Evolutionary conservation across 2,113 vertebrate species (phyloP), one percentile per base, ranked within the genome.

Genomic region (Leiothrix lutea): DNA sequence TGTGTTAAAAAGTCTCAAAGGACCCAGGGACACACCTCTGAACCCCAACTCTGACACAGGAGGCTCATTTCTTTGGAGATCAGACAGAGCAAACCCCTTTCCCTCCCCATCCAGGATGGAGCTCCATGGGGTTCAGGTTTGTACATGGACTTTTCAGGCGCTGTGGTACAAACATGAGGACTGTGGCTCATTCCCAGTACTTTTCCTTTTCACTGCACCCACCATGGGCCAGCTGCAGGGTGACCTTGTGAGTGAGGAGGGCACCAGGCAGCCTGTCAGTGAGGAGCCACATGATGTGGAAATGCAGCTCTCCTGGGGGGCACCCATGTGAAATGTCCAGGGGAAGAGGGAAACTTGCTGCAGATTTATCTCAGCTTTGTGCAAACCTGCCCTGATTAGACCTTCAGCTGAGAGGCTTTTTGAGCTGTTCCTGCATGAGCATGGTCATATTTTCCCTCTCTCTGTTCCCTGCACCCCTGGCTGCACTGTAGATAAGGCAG

Each of bases 241-340:
- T 96, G 95, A 96, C 93, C 94, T 95, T 82, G 71, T 4, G 7
- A 44, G 47, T 0, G 0, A 90, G 36, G 54, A 77, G 82, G 80
- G 28, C 88, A 78, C 24, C 82, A 47, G 8, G 9, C 5, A 40
- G 57, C 6, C 1, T 60, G 82, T 90, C 80, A 94, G 57, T 7
- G 11, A 86, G 86, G 45, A 78, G 79, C 79, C 92, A 92, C 79
- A 6, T 88, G 94, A 79, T n/a, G 57, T 53, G 90, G 93, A 96
- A 96, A 88, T 25, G 7, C 19, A 57, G 26, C 16, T 78, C 92
- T 74, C 92, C 64, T 60, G 93, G 90, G 87, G 54, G 62, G 9
- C 28, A 20, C 45, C 0, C 0, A 2, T 57, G 40, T 53, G 29
- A 54, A 88, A 74, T 8, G 21, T 47, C 64, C 17, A 0, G 67